Percentiles rank a stretch among this genome's conserved stretches.
These are phyloP conservation scores for Anabas testudineus DNA, from an alignment of 2,797 vertebrate genomes.

Conservation along the genomic window DNA sequence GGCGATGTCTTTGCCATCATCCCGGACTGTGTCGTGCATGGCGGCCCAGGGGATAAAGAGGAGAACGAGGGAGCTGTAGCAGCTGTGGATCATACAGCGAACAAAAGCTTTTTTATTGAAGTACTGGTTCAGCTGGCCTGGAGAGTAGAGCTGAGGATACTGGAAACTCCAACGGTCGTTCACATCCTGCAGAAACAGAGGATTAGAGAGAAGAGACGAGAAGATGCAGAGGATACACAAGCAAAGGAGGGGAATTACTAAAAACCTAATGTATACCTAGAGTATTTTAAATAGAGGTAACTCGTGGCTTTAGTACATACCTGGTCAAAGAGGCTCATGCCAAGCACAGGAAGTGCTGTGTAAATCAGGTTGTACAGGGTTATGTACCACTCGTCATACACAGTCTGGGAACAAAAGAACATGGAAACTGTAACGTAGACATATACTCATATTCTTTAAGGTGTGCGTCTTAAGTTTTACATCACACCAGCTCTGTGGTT, in stretches of 20 bases:
- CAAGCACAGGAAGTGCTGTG: constrained; percentile 92
- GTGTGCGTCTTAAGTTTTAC: too few relatives aligned
- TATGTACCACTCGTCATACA: constrained; percentile 96
- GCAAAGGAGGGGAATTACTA: background rate
- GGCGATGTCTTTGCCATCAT: constrained; percentile 90
- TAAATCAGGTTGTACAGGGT: constrained; percentile 94
- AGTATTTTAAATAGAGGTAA: too few relatives aligned
- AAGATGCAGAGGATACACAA: background rate
- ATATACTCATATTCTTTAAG: too few relatives aligned
- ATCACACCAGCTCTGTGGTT: too few relatives aligned
- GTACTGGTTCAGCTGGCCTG: constrained; percentile 91
- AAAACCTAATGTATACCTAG: too few relatives aligned
- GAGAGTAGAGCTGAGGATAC: constrained; percentile 91
- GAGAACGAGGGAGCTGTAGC: constrained; percentile 94
- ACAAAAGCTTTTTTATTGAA: constrained; percentile 91
- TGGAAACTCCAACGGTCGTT: constrained; percentile 92
- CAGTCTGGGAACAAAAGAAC: constrained; percentile 82
- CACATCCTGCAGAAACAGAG: constrained; percentile 86
- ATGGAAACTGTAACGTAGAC: too few relatives aligned
- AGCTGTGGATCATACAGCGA: constrained; percentile 88
- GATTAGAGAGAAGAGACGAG: background rate
- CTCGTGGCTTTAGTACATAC: constrained; percentile 70
- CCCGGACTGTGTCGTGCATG: constrained; percentile 86
- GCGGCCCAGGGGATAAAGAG: constrained; percentile 94
- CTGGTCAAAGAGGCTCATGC: constrained; percentile 95